Evolutionary conservation across 1,140 invertebrate genomes (phyloP), one percentile per base, ranked within the genome.

Genomic region (Radopholus similis): DNA sequence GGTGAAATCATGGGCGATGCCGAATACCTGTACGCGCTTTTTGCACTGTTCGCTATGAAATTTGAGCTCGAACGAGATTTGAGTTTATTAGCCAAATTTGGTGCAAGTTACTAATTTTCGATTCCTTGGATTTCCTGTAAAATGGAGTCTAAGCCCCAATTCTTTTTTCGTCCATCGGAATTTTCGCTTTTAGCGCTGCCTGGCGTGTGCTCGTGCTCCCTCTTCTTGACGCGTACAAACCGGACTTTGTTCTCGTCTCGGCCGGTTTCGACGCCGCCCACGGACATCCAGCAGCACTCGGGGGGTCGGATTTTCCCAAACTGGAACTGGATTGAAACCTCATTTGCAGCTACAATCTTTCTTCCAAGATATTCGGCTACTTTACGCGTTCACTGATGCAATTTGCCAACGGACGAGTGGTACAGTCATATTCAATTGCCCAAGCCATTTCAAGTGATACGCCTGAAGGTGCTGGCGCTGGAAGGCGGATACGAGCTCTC

Each of bases 221-320:
- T 11, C 91, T 95, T 71, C 90, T 92, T 34, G 89, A 89, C 81
- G 90, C 92, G 80, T 98, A 93, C 84, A 88, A 90, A 77, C 95
- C 95, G 2, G 92, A 97, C 82, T 88, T 97, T 73, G 89, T 98
- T 32, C 86, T 98, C 28, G 94, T 98, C 26, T 97, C 94, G 2
- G 91, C 93, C 65, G 95, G 95, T 30, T 99, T 98, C 85, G 95
- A 98, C 86, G 95, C 93, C 3, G 93, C 94, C 8, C 85, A 87
- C 18, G 94, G 94, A n/a, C 95, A 98, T 85, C 88, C 91, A 0
- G 88, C 92, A 18, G 93, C 93, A 0, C 87, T 98, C 26, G 95
- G 95, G 56, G 95, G 95, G 56, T 98, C 96, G 84, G 88, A 89
- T 73, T 89, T 97, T 6, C 5, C 18, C 37, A 28, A 67, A 21